These are phyloP conservation scores for Gryon sp. DNA, from an alignment of 1,140 invertebrate species.

Conservation along the genomic window DNA sequence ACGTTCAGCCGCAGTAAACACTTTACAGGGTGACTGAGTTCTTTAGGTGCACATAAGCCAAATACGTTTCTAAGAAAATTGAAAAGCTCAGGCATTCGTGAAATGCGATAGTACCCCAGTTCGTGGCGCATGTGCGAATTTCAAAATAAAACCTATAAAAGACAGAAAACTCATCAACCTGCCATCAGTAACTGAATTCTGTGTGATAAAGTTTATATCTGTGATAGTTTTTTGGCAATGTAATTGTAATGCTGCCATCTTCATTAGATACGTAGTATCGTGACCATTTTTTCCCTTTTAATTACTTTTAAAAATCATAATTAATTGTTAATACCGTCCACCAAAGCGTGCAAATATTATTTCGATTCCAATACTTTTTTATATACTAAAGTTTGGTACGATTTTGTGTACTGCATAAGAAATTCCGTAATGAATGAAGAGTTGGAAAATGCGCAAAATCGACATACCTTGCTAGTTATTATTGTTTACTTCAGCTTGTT, in stretches of 20 bases:
- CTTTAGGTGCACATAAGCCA: slow-evolving; percentile 71
- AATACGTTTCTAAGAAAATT: slow-evolving; percentile 72
- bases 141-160: slow-evolving; percentile 70
- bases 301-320: too few species aligned
- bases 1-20: slow-evolving; percentile 65
- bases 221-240: too few species aligned
- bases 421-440: slow-evolving; percentile 28
- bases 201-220: slow-evolving; percentile 37
- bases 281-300: too few species aligned
- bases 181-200: slow-evolving; percentile 62
- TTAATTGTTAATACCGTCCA: too few species aligned
- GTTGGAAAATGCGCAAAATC: slow-evolving; percentile 62
- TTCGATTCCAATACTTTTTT: too few species aligned
- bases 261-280: too few species aligned
- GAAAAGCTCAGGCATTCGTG: slow-evolving; percentile 76
- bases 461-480: slow-evolving; percentile 77
- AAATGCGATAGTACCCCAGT: slow-evolving; percentile 62
- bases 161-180: slow-evolving; percentile 64
- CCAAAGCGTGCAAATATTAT: too few species aligned
- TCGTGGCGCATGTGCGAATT: slow-evolving; percentile 60
- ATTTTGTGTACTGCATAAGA: neutral
- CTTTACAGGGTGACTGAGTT: slow-evolving; percentile 50
- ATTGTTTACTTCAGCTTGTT: slow-evolving; percentile 85
- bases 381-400: too few species aligned
- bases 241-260: too few species aligned